Percentiles rank a stretch among this genome's conserved stretches.
Conservation (phyloP, 2,113 vertebrate genomes). For the Planiliza haematocheilus region DNA sequence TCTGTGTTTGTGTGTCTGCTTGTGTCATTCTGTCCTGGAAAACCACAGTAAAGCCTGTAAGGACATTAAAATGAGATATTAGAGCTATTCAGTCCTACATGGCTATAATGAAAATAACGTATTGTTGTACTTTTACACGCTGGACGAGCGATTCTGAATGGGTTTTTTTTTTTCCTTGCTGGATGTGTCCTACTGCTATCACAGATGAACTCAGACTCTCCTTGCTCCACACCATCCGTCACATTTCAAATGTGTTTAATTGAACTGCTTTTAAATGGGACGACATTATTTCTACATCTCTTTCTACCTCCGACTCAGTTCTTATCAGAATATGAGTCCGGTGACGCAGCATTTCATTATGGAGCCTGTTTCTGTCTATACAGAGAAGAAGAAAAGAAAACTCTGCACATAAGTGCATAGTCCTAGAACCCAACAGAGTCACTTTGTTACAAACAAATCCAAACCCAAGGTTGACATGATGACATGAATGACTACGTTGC, state of each 20-base stretch:
- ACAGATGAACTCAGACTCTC: background rate
- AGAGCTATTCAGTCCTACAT: slow-evolving; percentile 23
- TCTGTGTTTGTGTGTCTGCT: slow-evolving; percentile 8
- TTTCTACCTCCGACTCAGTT: background rate
- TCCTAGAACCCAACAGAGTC: too few species aligned
- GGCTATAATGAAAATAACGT: slow-evolving; percentile 43
- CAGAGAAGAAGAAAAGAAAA: too few species aligned
- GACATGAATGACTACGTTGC: too few species aligned
- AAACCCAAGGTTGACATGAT: too few species aligned
- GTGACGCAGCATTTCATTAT: too few species aligned
- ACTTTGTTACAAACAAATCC: too few species aligned
- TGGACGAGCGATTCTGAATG: background rate
- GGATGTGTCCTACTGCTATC: too few species aligned
- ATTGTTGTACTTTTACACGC: slow-evolving; percentile 16
- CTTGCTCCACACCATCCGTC: background rate
- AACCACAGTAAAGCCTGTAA: slow-evolving; percentile 26
- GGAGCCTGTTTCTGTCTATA: too few species aligned
- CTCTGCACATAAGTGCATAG: too few species aligned
- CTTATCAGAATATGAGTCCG: too few species aligned
- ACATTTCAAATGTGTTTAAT: background rate
- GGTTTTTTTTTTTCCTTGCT: background rate
- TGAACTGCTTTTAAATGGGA: background rate
- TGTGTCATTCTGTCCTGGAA: slow-evolving; percentile 12
- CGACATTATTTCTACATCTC: background rate
- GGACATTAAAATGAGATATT: slow-evolving; percentile 55